Evolutionary conservation across 2,888 invertebrate genomes (phyloP).

Genomic region (Crioceris asparagi): DNA sequence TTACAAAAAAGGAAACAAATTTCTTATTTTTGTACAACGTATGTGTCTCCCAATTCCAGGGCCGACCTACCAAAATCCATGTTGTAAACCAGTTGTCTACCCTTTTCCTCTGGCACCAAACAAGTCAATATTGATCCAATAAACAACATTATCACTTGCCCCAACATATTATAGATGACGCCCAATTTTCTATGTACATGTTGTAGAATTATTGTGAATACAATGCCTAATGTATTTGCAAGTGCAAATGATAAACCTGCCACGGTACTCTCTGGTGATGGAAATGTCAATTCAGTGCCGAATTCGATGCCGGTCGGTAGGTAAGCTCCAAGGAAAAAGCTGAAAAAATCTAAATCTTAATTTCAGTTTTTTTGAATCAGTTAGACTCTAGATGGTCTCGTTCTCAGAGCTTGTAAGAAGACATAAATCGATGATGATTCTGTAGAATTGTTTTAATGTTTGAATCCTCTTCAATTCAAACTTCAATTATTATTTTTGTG

Average conservation of each 20-base stretch:
- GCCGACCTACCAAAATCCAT: no score
- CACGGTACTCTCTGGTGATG: conserved; percentile 26
- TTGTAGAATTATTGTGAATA: conserved; percentile 19
- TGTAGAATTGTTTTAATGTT: no score
- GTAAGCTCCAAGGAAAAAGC: conserved; percentile 27
- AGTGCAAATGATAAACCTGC: conserved; percentile 24
- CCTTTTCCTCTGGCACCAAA: conserved; percentile 18
- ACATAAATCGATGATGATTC: no score
- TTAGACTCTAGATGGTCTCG: no score
- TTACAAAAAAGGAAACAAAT: no score
- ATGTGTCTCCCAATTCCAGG: no score
- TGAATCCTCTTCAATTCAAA: no score
- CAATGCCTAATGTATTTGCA: conserved; percentile 22
- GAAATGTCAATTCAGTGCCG: conserved; percentile 27
- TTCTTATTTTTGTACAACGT: no score
- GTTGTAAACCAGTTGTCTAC: no score
- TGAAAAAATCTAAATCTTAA: conserved; percentile 16
- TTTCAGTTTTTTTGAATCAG: no score
- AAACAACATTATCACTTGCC: conserved; percentile 17
- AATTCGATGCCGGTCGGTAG: conserved; percentile 27
- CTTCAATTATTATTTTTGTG: no score
- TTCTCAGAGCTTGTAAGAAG: no score
- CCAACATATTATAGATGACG: conserved; percentile 22
- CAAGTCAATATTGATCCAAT: conserved; percentile 20
- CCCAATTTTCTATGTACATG: conserved; percentile 17